Evolutionary conservation across 2,797 vertebrate species (phyloP).

Genomic region (Crocidura indochinensis): DNA sequence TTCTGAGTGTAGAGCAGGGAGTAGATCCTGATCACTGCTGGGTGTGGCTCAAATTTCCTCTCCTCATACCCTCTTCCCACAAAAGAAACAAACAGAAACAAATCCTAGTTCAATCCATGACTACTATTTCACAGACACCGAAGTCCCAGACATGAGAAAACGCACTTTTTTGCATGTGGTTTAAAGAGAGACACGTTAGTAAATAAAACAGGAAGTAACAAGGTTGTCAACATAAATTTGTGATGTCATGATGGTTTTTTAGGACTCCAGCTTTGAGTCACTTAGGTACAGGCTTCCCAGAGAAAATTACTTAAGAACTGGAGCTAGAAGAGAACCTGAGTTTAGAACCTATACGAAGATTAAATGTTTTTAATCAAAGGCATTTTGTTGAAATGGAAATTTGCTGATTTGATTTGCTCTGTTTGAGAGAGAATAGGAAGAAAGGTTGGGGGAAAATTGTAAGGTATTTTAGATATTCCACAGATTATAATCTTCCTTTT

Average conservation of each 20-base stretch:
- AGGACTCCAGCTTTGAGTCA: neutral
- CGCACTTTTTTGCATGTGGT: neutral
- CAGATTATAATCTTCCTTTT: neutral
- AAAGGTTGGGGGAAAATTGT: neutral
- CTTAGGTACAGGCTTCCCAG: neutral
- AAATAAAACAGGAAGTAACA: neutral
- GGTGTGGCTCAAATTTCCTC: too few species aligned
- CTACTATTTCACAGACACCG: neutral
- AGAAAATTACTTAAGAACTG: neutral
- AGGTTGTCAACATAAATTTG: neutral
- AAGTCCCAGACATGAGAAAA: conserved; percentile 31
- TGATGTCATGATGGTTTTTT: too few species aligned
- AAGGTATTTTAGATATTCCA: neutral
- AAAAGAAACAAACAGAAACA: too few species aligned
- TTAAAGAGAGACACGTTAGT: neutral
- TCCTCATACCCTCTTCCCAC: too few species aligned
- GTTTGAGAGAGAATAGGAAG: neutral
- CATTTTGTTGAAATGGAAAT: neutral
- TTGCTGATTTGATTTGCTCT: neutral
- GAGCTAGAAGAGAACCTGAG: neutral
- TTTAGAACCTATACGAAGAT: neutral
- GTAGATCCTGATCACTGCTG: too few species aligned
- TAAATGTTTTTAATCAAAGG: neutral
- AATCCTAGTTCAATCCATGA: neutral
- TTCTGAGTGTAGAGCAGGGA: too few species aligned